phyloP scores from a whole-genome alignment of 2,113 vertebrate species.

The Oriolus oriolus region DNA sequence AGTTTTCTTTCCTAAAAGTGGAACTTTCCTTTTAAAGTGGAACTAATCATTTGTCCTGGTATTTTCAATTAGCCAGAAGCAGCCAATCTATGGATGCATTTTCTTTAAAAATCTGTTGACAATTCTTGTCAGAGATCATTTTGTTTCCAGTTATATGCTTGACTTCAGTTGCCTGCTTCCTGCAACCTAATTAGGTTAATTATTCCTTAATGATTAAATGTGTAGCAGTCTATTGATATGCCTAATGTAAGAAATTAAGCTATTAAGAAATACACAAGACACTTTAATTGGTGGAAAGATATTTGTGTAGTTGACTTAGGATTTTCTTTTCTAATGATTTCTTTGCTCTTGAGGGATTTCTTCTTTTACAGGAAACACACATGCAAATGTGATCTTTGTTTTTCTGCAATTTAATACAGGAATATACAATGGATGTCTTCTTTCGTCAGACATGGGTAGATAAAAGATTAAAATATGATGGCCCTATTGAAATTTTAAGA shows the following conservation, averaged over 20 bases:
- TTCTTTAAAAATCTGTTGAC: neutral
- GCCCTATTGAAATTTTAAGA: slow-evolving; percentile 93
- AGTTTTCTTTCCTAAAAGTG: neutral
- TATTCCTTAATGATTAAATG: slow-evolving; percentile 45
- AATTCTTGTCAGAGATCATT: slow-evolving; percentile 40
- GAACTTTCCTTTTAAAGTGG: slow-evolving; percentile 11
- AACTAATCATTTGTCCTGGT: neutral
- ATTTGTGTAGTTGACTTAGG: slow-evolving; percentile 6
- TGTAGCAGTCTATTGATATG: slow-evolving; percentile 48
- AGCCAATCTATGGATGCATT: neutral
- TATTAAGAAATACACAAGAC: slow-evolving; percentile 9
- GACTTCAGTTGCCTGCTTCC: slow-evolving; percentile 36
- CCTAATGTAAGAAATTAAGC: slow-evolving; percentile 39
- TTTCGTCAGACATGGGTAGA: slow-evolving; percentile 98
- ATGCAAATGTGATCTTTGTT: slow-evolving; percentile 9
- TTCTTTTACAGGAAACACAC: neutral
- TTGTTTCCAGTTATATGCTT: slow-evolving; percentile 33
- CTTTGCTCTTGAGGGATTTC: neutral
- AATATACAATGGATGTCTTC: slow-evolving; percentile 99
- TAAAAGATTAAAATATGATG: slow-evolving; percentile 89
- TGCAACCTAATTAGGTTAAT: slow-evolving; percentile 60
- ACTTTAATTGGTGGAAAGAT: slow-evolving; percentile 29
- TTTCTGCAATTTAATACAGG: slow-evolving; percentile 73
- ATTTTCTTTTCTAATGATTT: slow-evolving; percentile 18
- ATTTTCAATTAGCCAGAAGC: slow-evolving; percentile 14